Base-by-base conservation (phyloP, 1,140 invertebrate species). In the Bacillus rossius region DNA sequence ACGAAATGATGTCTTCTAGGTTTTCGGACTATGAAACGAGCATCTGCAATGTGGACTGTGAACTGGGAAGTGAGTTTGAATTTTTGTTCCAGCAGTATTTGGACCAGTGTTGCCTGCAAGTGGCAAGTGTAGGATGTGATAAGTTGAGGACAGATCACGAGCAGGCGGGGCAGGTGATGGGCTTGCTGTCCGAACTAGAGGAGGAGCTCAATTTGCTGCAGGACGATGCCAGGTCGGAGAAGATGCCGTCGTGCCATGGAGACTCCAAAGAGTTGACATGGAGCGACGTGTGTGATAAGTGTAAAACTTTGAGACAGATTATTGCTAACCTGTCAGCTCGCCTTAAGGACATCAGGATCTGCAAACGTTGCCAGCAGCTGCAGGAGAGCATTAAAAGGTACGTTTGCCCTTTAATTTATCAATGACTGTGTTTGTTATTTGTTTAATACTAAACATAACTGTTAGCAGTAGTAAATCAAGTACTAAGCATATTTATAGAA, bases 341-440 rank as follows among this genome's bases (percentile, higher is more conserved):
- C 25, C 17, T 57, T 14, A 13, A 40, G n/a, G 25, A 57, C 14
- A 34, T 29, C 14, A 25, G 25, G 48, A 72, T 75, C 13, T 86
- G 84, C 65, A 76, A 79, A 61, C 79, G 79, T 60, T 86, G 84
- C 64, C 70, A 77, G 49, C 73, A 78, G 37, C 70, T 86, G 50
- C 81, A 84, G 61, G 75, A 78, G 61, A 76, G 78, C 61, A 63
- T 81, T 17, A 73, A 76, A 60, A 78, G 74, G 74, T 77, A 47
- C 62, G 50, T 29, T 41, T 20, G 8, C 34, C 26, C 20, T 14
- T 16, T 53, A 26, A 34, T 19, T 17, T 8, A 16, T 17, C 3
- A 45, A 40, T 13, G n/a, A 40, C n/a, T 13, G n/a, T 13, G n/a
- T 40, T 13, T 13, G n/a, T 40, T n/a, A 41, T 41, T n/a, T n/a